These are phyloP conservation scores for Alaudala cheleensis DNA, from an alignment of 2,113 vertebrate species.

Conservation along the genomic window DNA sequence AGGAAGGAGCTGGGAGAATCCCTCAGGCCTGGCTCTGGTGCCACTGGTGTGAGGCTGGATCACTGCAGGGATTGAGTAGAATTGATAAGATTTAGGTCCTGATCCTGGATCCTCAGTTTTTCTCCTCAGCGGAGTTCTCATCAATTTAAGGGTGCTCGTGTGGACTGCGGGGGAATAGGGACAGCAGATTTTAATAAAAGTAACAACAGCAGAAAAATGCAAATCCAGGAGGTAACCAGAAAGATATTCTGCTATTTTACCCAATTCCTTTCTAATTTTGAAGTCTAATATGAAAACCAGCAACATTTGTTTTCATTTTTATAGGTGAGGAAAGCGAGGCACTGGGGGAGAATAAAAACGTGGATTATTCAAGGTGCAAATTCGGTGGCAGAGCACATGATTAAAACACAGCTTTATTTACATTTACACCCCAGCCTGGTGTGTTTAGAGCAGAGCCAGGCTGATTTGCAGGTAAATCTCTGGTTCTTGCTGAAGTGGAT, in stretches of 20 bases:
- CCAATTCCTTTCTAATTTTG: background rate
- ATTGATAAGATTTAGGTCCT: background rate
- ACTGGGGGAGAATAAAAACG: background rate
- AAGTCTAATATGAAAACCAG: background rate
- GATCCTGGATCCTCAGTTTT: background rate
- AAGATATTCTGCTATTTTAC: background rate
- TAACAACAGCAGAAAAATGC: background rate
- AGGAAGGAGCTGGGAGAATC: background rate
- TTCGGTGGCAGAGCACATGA: background rate
- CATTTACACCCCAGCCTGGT: background rate
- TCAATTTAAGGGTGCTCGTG: background rate
- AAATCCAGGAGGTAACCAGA: background rate
- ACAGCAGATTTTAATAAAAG: background rate
- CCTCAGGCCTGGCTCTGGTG: no score
- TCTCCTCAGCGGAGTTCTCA: background rate
- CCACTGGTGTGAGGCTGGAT: accelerated
- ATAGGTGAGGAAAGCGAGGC: background rate
- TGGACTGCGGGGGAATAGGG: background rate
- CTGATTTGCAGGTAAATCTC: background rate
- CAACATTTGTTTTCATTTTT: background rate
- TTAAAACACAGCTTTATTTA: background rate
- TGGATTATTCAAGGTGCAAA: background rate
- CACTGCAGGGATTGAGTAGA: background rate
- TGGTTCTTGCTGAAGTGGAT: background rate
- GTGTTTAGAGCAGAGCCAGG: background rate